Evolutionary conservation across 2,113 vertebrate genomes (phyloP).

Genomic region (Atherinomorus stipes): DNA sequence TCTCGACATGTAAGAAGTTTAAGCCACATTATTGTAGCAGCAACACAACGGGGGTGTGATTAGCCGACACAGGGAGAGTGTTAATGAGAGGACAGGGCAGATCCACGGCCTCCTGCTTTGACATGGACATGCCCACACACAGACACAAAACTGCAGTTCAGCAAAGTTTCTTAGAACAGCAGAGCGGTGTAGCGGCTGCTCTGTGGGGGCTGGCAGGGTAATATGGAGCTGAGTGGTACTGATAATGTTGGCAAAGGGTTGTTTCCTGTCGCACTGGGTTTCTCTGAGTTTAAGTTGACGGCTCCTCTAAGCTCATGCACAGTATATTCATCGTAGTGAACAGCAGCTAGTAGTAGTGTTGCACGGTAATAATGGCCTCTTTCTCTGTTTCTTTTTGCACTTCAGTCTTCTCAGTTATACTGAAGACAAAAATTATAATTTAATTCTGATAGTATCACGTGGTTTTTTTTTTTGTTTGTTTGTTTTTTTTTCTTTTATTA

Average conservation of each 20-base stretch:
- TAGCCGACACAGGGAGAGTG: conserved; percentile 67
- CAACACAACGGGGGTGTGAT: conserved; percentile 68
- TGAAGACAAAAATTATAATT: conserved; percentile 30
- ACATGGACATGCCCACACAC: conserved; percentile 3
- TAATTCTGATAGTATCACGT: conserved; percentile 38
- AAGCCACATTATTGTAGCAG: conserved; percentile 37
- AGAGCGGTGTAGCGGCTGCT: conserved; percentile 47
- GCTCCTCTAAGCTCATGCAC: conserved; percentile 27
- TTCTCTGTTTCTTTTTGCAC: conserved; percentile 15
- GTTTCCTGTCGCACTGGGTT: conserved; percentile 48
- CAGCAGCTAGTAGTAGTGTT: conserved; percentile 7
- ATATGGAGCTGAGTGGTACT: conserved; percentile 49
- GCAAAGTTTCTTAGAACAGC: conserved; percentile 63
- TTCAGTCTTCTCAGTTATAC: neutral
- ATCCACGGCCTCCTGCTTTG: conserved; percentile 41
- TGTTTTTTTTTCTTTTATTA: conserved; percentile 13
- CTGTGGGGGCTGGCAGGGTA: conserved; percentile 42
- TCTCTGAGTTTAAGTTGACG: conserved; percentile 60
- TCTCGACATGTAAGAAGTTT: conserved; percentile 13
- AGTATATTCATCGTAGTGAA: conserved; percentile 53
- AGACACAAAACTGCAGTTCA: conserved; percentile 56
- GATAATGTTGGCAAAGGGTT: conserved; percentile 50
- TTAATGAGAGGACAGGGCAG: conserved; percentile 71
- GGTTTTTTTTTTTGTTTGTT: no score
- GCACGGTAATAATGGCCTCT: conserved; percentile 7